These are phyloP conservation scores for Diadophis punctatus DNA, from an alignment of 2,113 vertebrate species.

Conservation along the genomic window DNA sequence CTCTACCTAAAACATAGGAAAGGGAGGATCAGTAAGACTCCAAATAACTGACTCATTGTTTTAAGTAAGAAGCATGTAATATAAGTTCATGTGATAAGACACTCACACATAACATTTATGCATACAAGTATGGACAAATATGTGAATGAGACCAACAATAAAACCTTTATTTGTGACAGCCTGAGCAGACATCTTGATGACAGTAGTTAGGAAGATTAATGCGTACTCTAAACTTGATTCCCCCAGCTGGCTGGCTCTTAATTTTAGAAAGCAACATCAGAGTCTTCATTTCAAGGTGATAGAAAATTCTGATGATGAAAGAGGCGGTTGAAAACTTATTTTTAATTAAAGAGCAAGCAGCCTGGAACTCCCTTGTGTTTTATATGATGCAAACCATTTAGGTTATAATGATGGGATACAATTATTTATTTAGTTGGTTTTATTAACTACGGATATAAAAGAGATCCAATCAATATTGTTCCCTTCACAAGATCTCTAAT, in stretches of 20 bases:
- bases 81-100: not conserved
- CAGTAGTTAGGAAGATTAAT: slow-evolving; percentile 73
- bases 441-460: slow-evolving; percentile 54
- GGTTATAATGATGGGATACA: slow-evolving; percentile 42
- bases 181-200: slow-evolving; percentile 66
- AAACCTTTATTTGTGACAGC: not conserved
- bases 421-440: slow-evolving; percentile 55
- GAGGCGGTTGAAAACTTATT: slow-evolving; percentile 59
- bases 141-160: slow-evolving; percentile 18
- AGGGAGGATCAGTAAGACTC: slow-evolving; percentile 12
- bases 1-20: slow-evolving; percentile 19
- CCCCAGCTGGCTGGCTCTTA: slow-evolving; percentile 42
- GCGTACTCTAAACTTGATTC: slow-evolving; percentile 58
- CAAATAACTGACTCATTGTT: slow-evolving; percentile 12
- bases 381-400: slow-evolving; percentile 49
- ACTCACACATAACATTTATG: slow-evolving; percentile 1
- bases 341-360: slow-evolving; percentile 67
- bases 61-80: slow-evolving; percentile 29
- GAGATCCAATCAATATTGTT: slow-evolving; percentile 52
- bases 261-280: slow-evolving; percentile 67
- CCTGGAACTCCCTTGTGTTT: slow-evolving; percentile 44
- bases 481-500: slow-evolving; percentile 27
- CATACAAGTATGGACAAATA: slow-evolving; percentile 19
- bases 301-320: slow-evolving; percentile 63
- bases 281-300: slow-evolving; percentile 70